Evolutionary conservation across 2,113 vertebrate genomes (phyloP).

Genomic region (Carettochelys insculpta): DNA sequence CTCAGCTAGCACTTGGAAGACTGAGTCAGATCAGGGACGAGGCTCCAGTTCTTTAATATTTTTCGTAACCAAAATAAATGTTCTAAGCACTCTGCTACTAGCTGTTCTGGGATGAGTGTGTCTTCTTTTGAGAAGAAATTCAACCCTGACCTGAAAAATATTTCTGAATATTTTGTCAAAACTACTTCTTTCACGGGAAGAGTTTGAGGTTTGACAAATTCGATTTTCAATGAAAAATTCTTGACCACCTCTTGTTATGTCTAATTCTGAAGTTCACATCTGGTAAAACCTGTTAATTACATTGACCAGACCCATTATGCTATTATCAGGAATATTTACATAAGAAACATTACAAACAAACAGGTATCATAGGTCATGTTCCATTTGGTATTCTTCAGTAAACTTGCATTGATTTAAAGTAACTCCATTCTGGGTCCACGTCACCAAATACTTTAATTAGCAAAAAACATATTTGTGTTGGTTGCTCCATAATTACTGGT

Average conservation of each 20-base stretch:
- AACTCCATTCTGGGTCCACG: not conserved
- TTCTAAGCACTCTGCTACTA: not conserved
- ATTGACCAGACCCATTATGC: not conserved
- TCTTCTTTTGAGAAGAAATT: not conserved
- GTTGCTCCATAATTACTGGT: not conserved
- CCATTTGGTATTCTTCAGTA: not conserved
- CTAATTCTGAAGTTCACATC: not conserved
- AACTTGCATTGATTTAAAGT: not conserved
- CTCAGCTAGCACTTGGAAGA: not conserved
- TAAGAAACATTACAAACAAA: not conserved
- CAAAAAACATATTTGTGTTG: not conserved
- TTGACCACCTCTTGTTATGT: not conserved
- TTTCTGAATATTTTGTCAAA: not conserved
- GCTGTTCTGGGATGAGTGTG: too few species aligned
- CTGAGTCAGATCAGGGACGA: not conserved
- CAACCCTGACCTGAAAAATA: not conserved
- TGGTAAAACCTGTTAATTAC: not conserved
- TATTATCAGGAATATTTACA: not conserved
- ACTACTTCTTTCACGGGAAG: not conserved
- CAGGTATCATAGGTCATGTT: not conserved
- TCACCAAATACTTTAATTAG: not conserved
- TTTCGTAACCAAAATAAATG: not conserved
- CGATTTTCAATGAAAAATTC: not conserved
- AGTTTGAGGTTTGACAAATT: not conserved
- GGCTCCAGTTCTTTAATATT: not conserved